These are phyloP conservation scores for Etheostoma cragini DNA, from an alignment of 2,113 vertebrate genomes.

Conservation along the genomic window DNA sequence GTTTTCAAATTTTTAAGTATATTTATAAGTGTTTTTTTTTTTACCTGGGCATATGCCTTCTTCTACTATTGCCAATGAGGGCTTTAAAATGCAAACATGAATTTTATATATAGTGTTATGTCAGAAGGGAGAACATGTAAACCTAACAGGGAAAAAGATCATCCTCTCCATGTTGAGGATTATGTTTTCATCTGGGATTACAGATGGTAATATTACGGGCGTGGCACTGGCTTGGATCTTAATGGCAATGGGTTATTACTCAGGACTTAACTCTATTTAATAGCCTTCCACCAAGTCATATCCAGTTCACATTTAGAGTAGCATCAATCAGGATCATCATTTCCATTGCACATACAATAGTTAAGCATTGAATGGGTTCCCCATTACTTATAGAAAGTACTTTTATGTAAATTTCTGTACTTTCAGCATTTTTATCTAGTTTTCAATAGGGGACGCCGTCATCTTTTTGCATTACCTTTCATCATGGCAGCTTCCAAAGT, in stretches of 20 bases:
- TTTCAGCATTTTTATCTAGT: not conserved
- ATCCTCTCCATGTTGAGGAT: slow-evolving; percentile 74
- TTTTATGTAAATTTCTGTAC: slow-evolving; percentile 6
- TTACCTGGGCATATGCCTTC: not conserved
- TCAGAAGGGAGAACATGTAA: slow-evolving; percentile 36
- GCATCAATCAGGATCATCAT: slow-evolving; percentile 39
- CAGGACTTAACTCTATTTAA: slow-evolving; percentile 75
- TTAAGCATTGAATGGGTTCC: slow-evolving; percentile 12
- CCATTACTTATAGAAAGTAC: not conserved
- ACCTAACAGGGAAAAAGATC: slow-evolving; percentile 69
- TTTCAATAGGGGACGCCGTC: not conserved
- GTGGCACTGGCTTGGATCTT: slow-evolving; percentile 50
- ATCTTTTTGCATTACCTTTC: slow-evolving; percentile 10
- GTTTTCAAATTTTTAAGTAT: not conserved
- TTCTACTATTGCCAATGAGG: not conserved
- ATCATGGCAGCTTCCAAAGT: slow-evolving; percentile 44
- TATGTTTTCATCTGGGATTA: slow-evolving; percentile 84
- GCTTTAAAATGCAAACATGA: slow-evolving; percentile 35
- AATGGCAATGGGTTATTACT: slow-evolving; percentile 73
- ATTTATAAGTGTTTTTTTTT: no score
- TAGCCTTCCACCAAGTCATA: slow-evolving; percentile 61
- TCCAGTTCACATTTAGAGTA: slow-evolving; percentile 34
- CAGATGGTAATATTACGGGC: slow-evolving; percentile 66
- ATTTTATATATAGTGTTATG: slow-evolving; percentile 36
- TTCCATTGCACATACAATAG: not conserved